Percentiles rank a stretch among this genome's conserved stretches.
Conservation (phyloP, 53 echinoderm and acorn worm species). For the Luidia sarsii region DNA sequence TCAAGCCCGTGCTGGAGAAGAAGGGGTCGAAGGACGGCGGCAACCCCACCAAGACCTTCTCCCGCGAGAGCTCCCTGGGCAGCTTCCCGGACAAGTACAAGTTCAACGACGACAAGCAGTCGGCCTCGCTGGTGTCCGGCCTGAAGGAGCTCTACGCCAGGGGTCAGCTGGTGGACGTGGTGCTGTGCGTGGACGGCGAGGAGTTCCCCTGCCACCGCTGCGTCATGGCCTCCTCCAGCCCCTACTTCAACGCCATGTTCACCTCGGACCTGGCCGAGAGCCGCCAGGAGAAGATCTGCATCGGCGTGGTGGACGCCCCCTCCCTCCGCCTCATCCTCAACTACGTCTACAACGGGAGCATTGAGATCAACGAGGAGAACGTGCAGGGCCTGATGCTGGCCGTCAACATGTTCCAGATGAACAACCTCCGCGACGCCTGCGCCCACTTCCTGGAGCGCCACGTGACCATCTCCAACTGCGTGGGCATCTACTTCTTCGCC, state of each 20-base stretch:
- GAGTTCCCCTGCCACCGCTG: slow-evolving; percentile 90
- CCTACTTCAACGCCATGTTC: slow-evolving; percentile 74
- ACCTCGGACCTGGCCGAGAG: slow-evolving; percentile 63
- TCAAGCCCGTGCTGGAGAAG: slow-evolving; percentile 39
- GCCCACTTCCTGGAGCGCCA: slow-evolving; percentile 89
- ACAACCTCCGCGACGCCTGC: slow-evolving; percentile 89
- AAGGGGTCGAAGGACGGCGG: slow-evolving; percentile 22
- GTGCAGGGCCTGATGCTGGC: slow-evolving; percentile 95
- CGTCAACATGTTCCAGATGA: slow-evolving; percentile 97
- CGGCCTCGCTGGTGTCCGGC: slow-evolving; percentile 65
- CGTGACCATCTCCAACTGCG: slow-evolving; percentile 80
- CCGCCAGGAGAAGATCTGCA: slow-evolving; percentile 66
- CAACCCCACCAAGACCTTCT: slow-evolving; percentile 22
- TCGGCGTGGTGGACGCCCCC: slow-evolving; percentile 86
- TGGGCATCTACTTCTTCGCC: slow-evolving; percentile 95
- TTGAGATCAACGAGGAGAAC: slow-evolving; percentile 92
- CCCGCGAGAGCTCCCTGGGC: slow-evolving; percentile 58
- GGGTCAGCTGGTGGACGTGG: slow-evolving; percentile 73
- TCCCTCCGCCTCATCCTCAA: slow-evolving; percentile 85
- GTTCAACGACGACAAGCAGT: slow-evolving; percentile 82
- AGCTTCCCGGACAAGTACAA: slow-evolving; percentile 90
- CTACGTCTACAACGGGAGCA: slow-evolving; percentile 78
- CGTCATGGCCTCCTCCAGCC: slow-evolving; percentile 63
- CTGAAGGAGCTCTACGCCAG: slow-evolving; percentile 78
- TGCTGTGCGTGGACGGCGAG: slow-evolving; percentile 76